Evolutionary conservation across 2,888 invertebrate genomes (phyloP).

Genomic region (Galerucella calmariensis): DNA sequence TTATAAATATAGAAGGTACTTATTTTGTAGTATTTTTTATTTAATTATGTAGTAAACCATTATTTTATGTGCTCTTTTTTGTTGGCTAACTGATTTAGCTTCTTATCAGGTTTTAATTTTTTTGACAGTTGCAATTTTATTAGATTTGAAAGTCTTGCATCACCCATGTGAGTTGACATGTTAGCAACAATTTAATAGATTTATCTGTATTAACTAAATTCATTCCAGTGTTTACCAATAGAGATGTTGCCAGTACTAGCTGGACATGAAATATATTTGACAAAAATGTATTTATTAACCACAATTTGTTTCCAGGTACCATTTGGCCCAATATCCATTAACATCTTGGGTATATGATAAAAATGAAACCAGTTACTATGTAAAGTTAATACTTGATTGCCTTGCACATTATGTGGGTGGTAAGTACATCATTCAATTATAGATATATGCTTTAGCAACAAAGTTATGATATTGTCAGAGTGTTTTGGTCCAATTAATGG

Average conservation of each 20-base stretch:
- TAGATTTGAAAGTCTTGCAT: too few relatives aligned
- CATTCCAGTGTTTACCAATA: too few relatives aligned
- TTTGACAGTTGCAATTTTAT: too few relatives aligned
- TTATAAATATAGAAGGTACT: constrained; percentile 60
- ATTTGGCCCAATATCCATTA: constrained; percentile 59
- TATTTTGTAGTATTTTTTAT: constrained; percentile 39
- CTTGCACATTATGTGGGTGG: constrained; percentile 56
- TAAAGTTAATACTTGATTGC: constrained; percentile 55
- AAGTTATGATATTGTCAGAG: not conserved
- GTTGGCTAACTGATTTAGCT: too few relatives aligned
- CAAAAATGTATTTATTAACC: not conserved
- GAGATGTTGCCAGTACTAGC: too few relatives aligned
- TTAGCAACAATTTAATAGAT: too few relatives aligned
- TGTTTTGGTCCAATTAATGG: too few relatives aligned
- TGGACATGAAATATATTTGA: not conserved
- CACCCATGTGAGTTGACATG: too few relatives aligned
- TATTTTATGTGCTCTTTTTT: too few relatives aligned
- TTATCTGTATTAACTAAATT: too few relatives aligned
- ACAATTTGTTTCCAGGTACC: constrained; percentile 51
- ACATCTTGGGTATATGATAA: constrained; percentile 61
- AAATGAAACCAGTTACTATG: constrained; percentile 59
- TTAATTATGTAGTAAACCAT: not conserved
- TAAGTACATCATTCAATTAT: constrained; percentile 34
- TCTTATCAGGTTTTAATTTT: too few relatives aligned
- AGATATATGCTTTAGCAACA: constrained; percentile 3